Base-by-base conservation (phyloP, 2,113 vertebrate species). In the Oostethus manadensis region DNA sequence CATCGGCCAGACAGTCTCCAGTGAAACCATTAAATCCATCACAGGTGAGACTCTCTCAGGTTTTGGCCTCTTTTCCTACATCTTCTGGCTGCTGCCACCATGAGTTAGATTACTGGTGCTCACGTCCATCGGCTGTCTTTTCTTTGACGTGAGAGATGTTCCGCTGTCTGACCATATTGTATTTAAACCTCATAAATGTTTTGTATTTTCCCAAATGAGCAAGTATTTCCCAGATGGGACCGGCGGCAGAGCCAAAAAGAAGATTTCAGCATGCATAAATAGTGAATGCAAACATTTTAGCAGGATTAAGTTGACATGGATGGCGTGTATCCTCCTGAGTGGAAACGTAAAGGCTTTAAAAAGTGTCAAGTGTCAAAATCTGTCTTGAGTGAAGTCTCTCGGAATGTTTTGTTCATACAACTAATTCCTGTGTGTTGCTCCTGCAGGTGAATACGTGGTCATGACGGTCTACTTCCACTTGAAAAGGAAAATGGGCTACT, bases 401-500 rank as follows among this genome's bases (percentile, higher is more conserved):
- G 51, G 22, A 16, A 7, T 51, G 50, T 42, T 68, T 70, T 65
- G 55, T 60, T 61, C 42, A 56, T 62, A 13, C 29, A 59, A 57
- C 40, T 51, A 61, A 64, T 76, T 66, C 38, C 15, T 70, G 59
- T 68, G 57, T 78, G 45, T 67, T 68, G 60, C 42, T 78, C 78
- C 79, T 83, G 44, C 82, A 98, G 96, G 97, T 88, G 97, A 99
- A 94, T 98, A 99, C 76, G 87, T 96, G 81, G 96, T 98, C 81
- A 98, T 99, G 97, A 97, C 95, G 1, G 96, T 99, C 76, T 91
- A 93, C 73, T 99, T 99, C 86, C 94, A 98, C 78, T 89, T 98
- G 82, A 91, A 93, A 90, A 82, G 96, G 64, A 99, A 99, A 92
- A 98, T 99, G 94, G 97, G 97, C 79, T 99, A 99, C 89, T 99